Evolutionary conservation across 2,113 vertebrate genomes (phyloP).

Genomic region (Chiloscyllium plagiosum): DNA sequence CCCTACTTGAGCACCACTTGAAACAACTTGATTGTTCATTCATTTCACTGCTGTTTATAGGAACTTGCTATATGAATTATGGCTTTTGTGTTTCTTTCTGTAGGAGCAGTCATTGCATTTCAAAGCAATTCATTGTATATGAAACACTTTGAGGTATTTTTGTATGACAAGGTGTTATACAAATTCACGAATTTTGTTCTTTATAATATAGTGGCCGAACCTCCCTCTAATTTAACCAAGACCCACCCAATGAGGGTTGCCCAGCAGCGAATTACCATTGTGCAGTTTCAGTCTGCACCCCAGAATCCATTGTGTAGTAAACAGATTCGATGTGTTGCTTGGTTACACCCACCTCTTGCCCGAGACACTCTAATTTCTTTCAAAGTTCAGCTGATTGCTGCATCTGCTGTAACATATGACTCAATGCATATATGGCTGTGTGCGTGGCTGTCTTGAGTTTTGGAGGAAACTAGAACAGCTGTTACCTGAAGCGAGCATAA

Average conservation of each 20-base stretch:
- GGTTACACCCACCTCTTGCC: not conserved
- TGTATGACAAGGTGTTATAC: not conserved
- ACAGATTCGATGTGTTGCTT: not conserved
- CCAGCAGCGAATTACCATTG: not conserved
- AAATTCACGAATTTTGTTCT: not conserved
- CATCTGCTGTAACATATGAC: not conserved
- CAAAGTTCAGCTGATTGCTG: not conserved
- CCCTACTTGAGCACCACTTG: not conserved
- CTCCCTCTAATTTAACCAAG: not conserved
- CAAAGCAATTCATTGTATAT: conserved; percentile 2
- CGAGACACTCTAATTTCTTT: not conserved
- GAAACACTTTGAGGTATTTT: conserved; percentile 2
- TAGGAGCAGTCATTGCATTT: not conserved
- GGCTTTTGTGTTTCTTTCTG: not conserved
- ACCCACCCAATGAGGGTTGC: not conserved
- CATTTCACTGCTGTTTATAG: not conserved
- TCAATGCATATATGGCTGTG: not conserved
- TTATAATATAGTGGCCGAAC: not conserved
- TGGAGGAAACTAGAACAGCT: not conserved
- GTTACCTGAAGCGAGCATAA: not conserved
- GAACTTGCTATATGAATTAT: not conserved
- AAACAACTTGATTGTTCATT: conserved; percentile 20
- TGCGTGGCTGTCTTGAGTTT: not conserved
- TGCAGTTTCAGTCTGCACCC: not conserved
- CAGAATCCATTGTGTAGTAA: not conserved